Base-by-base conservation (phyloP, 2,797 vertebrate species). In the Peromyscus aztecus region DNA sequence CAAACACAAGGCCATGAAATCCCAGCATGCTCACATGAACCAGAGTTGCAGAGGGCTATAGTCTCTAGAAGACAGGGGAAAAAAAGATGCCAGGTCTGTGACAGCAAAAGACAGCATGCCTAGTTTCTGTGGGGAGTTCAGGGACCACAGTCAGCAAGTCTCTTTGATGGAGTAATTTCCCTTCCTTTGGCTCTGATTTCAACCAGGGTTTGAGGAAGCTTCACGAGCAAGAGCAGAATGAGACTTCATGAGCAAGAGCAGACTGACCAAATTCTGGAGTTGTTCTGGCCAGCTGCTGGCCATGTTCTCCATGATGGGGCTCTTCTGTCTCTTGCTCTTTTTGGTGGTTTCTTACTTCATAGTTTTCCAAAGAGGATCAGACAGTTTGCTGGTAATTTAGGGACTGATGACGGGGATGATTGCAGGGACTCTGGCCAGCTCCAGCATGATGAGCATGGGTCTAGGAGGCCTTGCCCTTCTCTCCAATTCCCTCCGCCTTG, bases 191-290 rank as follows among this genome's bases (percentile, higher is more conserved):
- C 89, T 96, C 91, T 80, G 40, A 10, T 91, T 95, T 89, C 55
- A 43, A 52, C 84, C 34, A 43, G 61, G 37, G 82, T 94, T 94
- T 94, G 89, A 95, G 73, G 93, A 96, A 92, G 61, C 11, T 88
- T 37, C 21, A 13, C 43, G 5, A 40, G 9, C 43, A 81, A 91
- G 90, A 19, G 24, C 77, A 65, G 92, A 97, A 77, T 0, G 82
- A 95, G 96, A 95, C 90, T 94, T 21, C n/a, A n/a, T n/a, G n/a
- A n/a, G n/a, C n/a, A n/a, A n/a, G n/a, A n/a, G n/a, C 1, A 55
- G 57, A 84, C 9, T 37, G 17, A 14, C 21, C n/a, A 71, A n/a
- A 8, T 43, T 71, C 85, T 89, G 34, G 1, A 37, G 37, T 71
- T 67, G 21, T 29, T 85, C 34, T 52, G 12, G n/a, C 19, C 24